phyloP scores from a whole-genome alignment of 1,140 invertebrate genomes.

The Agrypnia vestita region DNA sequence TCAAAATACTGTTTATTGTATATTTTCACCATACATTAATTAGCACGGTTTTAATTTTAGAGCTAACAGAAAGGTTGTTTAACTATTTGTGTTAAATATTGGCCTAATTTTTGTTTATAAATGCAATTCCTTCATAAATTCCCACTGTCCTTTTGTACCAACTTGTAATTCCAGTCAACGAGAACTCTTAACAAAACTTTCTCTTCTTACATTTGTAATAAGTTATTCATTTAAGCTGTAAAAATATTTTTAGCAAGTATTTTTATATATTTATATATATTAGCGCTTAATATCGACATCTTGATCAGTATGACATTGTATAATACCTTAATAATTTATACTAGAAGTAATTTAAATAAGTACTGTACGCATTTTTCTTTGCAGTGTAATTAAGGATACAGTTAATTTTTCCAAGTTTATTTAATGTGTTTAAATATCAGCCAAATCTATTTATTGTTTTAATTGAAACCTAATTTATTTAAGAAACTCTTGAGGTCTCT shows the following conservation, averaged over 20 bases:
- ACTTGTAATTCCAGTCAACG: neutral
- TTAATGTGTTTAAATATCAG: constrained; percentile 45
- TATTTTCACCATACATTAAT: no score
- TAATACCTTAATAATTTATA: constrained; percentile 22
- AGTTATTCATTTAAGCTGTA: constrained; percentile 42
- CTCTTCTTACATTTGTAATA: constrained; percentile 8
- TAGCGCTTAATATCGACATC: constrained; percentile 34
- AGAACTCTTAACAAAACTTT: neutral
- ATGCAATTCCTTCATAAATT: neutral
- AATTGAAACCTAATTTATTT: constrained; percentile 50
- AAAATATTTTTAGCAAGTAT: constrained; percentile 36
- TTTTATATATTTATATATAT: constrained; percentile 49
- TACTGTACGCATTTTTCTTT: constrained; percentile 29
- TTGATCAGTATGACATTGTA: constrained; percentile 41
- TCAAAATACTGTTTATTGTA: no score
- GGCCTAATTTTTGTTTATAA: constrained; percentile 13
- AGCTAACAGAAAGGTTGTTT: neutral
- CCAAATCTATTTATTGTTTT: constrained; percentile 62
- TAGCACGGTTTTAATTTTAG: no score
- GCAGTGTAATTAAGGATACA: constrained; percentile 28
- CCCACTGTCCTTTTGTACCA: neutral
- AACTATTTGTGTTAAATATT: constrained; percentile 10
- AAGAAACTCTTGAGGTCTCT: constrained; percentile 42
- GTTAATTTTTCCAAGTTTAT: constrained; percentile 49
- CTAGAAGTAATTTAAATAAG: constrained; percentile 15